A percentile compares a stretch with the other conserved stretches of the same genome.
phyloP scores from a whole-genome alignment of 1,140 invertebrate species.

The Carcinoscorpius rotundicauda region DNA sequence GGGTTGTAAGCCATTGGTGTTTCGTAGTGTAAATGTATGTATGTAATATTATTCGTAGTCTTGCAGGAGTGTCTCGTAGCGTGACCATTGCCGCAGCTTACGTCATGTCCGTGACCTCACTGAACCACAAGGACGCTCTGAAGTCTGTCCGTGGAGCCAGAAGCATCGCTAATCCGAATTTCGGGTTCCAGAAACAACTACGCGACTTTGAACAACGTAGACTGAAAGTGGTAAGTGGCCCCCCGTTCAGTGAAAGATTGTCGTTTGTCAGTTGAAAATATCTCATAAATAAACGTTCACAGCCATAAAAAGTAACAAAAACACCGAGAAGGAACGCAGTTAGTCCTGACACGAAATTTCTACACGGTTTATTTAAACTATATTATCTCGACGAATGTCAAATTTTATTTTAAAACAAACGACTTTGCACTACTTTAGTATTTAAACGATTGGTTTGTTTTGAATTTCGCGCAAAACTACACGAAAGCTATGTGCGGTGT shows the following conservation, averaged over 20 bases:
- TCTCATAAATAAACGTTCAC: no score
- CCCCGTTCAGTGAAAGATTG: no score
- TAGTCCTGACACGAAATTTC: neutral
- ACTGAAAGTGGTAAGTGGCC: constrained; percentile 52
- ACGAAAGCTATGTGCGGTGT: no score
- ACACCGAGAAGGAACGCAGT: constrained; percentile 2
- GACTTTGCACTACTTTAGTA: no score
- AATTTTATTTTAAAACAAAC: no score
- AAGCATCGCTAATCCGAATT: constrained; percentile 85
- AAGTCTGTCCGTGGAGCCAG: constrained; percentile 83
- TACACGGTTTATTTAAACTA: no score
- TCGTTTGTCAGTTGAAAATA: no score
- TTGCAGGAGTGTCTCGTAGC: constrained; percentile 91
- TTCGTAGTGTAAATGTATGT: no score
- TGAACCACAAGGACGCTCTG: constrained; percentile 84
- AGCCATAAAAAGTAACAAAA: neutral
- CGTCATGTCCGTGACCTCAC: constrained; percentile 82
- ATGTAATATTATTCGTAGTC: constrained; percentile 38
- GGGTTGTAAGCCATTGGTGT: no score
- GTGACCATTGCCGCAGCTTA: constrained; percentile 89
- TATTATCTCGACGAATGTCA: no score
- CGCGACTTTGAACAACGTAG: constrained; percentile 78
- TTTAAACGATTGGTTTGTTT: no score
- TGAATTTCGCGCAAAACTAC: no score
- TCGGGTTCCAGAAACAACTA: constrained; percentile 86